A percentile compares a stretch with the other conserved stretches of the same genome.
These are phyloP conservation scores for Latheticus oryzae DNA, from an alignment of 2,888 invertebrate species.

Conservation along the genomic window DNA sequence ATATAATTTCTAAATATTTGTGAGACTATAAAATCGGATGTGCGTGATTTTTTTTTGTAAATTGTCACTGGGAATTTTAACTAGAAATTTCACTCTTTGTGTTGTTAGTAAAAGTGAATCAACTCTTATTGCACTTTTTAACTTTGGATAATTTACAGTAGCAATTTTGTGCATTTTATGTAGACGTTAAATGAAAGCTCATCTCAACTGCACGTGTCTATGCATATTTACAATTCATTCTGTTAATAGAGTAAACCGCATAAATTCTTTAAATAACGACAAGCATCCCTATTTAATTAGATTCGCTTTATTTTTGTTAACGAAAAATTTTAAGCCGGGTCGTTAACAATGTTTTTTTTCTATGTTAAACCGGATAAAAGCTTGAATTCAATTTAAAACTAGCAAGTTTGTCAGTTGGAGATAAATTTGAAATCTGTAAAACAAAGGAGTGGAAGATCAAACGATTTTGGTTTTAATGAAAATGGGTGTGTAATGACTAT, in stretches of 20 bases:
- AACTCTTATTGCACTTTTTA: too few relatives aligned
- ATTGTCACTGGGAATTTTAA: too few relatives aligned
- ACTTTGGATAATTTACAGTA: not conserved
- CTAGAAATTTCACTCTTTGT: too few relatives aligned
- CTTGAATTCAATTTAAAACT: conserved; percentile 14
- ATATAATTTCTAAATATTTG: too few relatives aligned
- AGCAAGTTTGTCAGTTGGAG: conserved; percentile 3
- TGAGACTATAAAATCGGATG: too few relatives aligned
- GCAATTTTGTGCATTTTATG: conserved; percentile 7
- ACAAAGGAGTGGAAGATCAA: conserved; percentile 14
- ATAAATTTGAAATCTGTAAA: conserved; percentile 9
- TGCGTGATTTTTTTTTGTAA: too few relatives aligned
- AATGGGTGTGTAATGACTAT: too few relatives aligned
- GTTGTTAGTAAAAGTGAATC: too few relatives aligned
- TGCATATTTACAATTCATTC: conserved; percentile 25
- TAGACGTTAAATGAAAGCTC: conserved; percentile 3
- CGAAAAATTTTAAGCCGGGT: conserved; percentile 16
- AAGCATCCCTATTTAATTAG: conserved; percentile 9
- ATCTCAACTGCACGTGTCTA: conserved; percentile 23
- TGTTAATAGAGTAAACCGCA: conserved; percentile 11
- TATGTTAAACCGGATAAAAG: not conserved
- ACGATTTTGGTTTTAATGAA: conserved; percentile 14
- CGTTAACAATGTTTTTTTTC: conserved; percentile 28
- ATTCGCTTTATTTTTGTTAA: conserved; percentile 23
- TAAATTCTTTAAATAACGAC: conserved; percentile 19